A percentile compares a stretch with the other conserved stretches of the same genome.
These are phyloP conservation scores for Furcifer pardalis DNA, from an alignment of 2,797 vertebrate species.

Conservation along the genomic window DNA sequence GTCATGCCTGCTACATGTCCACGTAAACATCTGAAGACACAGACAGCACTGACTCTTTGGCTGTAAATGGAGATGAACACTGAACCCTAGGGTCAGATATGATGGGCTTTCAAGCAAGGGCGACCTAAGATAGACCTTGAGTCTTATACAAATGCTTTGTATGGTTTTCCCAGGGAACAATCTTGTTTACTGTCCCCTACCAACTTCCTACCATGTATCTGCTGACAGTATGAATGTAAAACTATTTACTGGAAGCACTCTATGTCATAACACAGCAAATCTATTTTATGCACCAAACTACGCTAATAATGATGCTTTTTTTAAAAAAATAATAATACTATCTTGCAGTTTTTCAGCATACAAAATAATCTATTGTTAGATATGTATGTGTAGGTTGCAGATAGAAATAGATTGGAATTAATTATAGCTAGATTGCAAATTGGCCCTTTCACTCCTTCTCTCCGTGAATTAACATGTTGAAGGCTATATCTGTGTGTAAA, in stretches of 20 bases:
- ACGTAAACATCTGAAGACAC: no score
- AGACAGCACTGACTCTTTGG: no score
- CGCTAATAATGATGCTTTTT: constrained; percentile 63
- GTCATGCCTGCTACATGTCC: no score
- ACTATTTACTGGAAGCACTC: constrained; percentile 64
- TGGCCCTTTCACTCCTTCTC: no score
- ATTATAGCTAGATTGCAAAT: no score
- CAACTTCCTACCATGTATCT: constrained; percentile 44
- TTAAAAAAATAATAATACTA: constrained; percentile 38
- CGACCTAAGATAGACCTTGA: no score
- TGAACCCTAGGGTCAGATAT: no score
- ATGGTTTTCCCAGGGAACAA: constrained; percentile 66
- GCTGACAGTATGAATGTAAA: constrained; percentile 64
- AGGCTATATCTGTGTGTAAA: no score
- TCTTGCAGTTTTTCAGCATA: constrained; percentile 44
- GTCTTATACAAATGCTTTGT: constrained; percentile 65
- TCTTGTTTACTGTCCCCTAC: constrained; percentile 65
- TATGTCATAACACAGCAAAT: constrained; percentile 65
- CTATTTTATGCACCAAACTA: constrained; percentile 55
- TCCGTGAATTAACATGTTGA: no score
- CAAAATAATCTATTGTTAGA: constrained; percentile 17
- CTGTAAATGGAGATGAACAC: no score
- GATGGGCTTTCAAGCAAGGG: no score
- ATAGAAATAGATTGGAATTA: no score
- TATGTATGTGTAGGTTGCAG: background rate